Evolutionary conservation across 2,797 vertebrate genomes (phyloP), one percentile per base, ranked within the genome.

Genomic region (Nannoperca obscura): DNA sequence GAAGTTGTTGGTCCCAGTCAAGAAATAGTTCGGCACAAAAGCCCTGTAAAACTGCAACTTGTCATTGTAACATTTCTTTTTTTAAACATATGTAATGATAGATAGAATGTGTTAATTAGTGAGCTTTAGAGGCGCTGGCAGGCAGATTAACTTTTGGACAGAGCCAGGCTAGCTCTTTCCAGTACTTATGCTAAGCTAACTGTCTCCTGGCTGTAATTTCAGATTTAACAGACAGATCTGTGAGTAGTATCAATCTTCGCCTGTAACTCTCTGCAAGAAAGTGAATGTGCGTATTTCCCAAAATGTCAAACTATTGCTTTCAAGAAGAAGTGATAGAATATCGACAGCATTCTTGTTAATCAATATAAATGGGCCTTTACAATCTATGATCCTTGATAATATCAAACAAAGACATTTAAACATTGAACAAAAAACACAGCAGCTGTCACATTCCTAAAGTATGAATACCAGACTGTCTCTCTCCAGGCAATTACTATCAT

Each of bases 341-440:
- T 46, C 30, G 13, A 27, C 36, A 22, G 3, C 5, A 15, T 60
- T 68, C 27, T 65, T 57, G 17, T 55, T 66, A 69, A 62, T 77
- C 69, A 61, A 42, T 38, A 58, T 17, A 64, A 76, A 68, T 52
- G 58, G 19, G 36, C 34, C n/a, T 32, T 55, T 38, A 30, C 11
- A 46, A 64, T 69, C 60, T 71, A 44, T 68, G 50, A 76, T 74
- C 54, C 38, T 36, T 36, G 42, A 57, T 61, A 67, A 71, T 53
- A 67, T 52, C 32, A 63, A 63, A 67, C 20, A 1, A 7, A n/a
- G 53, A 53, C 32, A 19, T 19, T 49, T 63, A 19, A 76, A 80
- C 36, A 11, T 71, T 40, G n/a, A 77, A 80, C 14, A 57, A 32
- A 57, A 24, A 30, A 46, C 3, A 22, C 22, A 67, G 32, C 40